phyloP scores from a whole-genome alignment of 2,797 vertebrate species.

The Mus caroli region DNA sequence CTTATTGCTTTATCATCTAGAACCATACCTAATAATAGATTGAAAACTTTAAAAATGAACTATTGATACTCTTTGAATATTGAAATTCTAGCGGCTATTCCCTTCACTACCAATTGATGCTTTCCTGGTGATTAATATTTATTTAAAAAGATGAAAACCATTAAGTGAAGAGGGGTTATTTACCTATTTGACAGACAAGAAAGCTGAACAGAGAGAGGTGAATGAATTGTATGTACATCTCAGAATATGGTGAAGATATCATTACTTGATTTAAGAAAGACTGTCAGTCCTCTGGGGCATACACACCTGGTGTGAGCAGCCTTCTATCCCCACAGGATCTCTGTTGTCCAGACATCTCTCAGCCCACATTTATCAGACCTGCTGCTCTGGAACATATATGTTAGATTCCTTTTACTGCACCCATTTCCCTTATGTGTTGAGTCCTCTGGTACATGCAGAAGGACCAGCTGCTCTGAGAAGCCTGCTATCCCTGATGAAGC shows the following conservation, averaged over 20 bases:
- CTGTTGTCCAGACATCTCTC: too few relatives aligned
- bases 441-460: not conserved
- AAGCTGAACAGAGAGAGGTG: not conserved
- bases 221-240: not conserved
- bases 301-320: too few relatives aligned
- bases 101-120: not conserved
- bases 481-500: not conserved
- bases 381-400: too few relatives aligned
- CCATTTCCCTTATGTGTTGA: not conserved
- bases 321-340: too few relatives aligned
- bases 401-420: too few relatives aligned
- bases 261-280: conserved; percentile 26
- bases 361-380: too few relatives aligned
- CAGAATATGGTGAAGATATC: not conserved
- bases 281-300: not conserved
- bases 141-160: not conserved
- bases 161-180: not conserved
- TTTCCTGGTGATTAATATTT: conserved; percentile 18
- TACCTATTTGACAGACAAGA: not conserved
- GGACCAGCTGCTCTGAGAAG: not conserved
- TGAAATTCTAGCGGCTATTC: not conserved
- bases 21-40: not conserved
- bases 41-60: conserved; percentile 15
- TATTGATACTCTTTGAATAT: conserved; percentile 8
- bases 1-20: not conserved